Evolutionary conservation across 2,797 vertebrate species (phyloP).

Genomic region (Oryzias sinensis): DNA sequence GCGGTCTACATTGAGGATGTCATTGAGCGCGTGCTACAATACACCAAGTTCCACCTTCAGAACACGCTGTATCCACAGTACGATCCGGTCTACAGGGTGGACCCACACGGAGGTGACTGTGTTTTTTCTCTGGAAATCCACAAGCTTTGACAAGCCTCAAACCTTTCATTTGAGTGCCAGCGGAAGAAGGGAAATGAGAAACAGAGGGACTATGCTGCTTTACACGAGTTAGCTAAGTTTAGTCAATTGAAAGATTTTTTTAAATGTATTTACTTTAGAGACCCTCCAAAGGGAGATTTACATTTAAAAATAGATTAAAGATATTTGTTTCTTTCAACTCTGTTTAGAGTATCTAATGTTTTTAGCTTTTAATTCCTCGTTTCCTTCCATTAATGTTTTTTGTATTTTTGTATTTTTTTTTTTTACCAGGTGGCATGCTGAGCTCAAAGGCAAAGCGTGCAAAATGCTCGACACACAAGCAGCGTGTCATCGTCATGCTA

Average conservation of each 20-base stretch:
- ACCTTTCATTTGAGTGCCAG: too few species aligned
- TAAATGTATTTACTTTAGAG: too few species aligned
- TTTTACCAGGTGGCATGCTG: conserved; percentile 83
- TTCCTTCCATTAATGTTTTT: background rate
- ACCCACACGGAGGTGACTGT: conserved; percentile 89
- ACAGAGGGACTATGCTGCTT: too few species aligned
- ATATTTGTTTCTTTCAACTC: too few species aligned
- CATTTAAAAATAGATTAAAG: too few species aligned
- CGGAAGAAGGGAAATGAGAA: too few species aligned
- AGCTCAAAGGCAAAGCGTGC: conserved; percentile 96
- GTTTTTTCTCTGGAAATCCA: background rate
- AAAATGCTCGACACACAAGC: conserved; percentile 95
- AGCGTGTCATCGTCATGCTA: conserved; percentile 95
- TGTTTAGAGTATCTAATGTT: too few species aligned
- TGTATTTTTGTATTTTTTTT: too few species aligned
- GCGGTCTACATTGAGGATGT: conserved; percentile 98
- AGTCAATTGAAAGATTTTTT: too few species aligned
- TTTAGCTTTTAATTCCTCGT: too few species aligned
- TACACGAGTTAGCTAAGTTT: too few species aligned
- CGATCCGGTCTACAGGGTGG: conserved; percentile 95
- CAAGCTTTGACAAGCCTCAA: background rate
- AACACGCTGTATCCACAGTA: conserved; percentile 97
- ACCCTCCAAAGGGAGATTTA: too few species aligned
- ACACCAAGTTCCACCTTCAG: conserved; percentile 97
- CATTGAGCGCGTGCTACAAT: conserved; percentile 95